Percentiles rank a stretch among this genome's conserved stretches.
phyloP scores from a whole-genome alignment of 2,113 vertebrate species.

The Australoheros scitulus region DNA sequence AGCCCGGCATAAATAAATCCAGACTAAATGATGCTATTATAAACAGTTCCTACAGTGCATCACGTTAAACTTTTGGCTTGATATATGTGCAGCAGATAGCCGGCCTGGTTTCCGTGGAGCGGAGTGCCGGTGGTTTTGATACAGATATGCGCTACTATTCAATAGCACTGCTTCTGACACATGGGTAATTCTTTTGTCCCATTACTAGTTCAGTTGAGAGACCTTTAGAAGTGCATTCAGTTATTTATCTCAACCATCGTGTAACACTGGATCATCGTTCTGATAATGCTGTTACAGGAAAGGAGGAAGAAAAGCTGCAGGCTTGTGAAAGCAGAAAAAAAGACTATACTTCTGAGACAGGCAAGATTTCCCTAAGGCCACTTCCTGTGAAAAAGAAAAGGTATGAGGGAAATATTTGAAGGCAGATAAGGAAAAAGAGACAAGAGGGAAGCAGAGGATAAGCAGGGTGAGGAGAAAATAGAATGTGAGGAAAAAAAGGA shows the following conservation, averaged over 20 bases:
- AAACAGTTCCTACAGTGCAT: background rate
- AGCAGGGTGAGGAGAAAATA: constrained; percentile 4
- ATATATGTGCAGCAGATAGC: background rate
- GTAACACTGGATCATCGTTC: background rate
- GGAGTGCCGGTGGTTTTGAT: background rate
- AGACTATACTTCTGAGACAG: constrained; percentile 14
- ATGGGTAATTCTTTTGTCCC: background rate
- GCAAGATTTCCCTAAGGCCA: constrained; percentile 47
- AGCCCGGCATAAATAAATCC: constrained; percentile 35
- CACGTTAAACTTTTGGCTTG: background rate
- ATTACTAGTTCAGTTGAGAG: background rate
- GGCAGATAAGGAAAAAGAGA: constrained; percentile 1
- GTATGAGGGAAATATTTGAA: constrained; percentile 14
- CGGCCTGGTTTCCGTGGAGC: background rate
- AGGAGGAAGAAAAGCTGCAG: constrained; percentile 7
- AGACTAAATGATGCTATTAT: constrained; percentile 9
- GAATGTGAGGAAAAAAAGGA: constrained; percentile 8
- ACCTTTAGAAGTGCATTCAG: background rate
- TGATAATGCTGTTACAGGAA: constrained; percentile 5
- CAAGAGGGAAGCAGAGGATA: background rate
- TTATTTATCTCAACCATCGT: background rate
- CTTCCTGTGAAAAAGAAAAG: constrained; percentile 23
- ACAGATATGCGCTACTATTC: background rate
- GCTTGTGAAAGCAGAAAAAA: constrained; percentile 18
- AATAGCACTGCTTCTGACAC: background rate